Base-by-base conservation (phyloP, 1,140 invertebrate genomes). In the Hermatobates lingyangjiaoensis region DNA sequence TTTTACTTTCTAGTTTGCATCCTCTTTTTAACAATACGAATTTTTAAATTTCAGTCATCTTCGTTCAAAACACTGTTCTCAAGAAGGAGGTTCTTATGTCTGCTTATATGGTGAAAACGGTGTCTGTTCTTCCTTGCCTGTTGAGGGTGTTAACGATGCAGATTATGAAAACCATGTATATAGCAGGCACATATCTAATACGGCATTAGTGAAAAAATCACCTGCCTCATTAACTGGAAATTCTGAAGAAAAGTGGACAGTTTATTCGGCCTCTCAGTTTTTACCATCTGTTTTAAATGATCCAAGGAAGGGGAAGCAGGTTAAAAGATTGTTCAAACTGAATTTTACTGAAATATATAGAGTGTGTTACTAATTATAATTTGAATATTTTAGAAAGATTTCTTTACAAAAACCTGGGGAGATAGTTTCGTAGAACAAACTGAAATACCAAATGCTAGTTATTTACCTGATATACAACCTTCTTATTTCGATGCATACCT, bases 341-440 rank as follows among this genome's bases (percentile, higher is more conserved):
- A 24, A 50, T 51, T 42, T 14, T 20, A 10, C 21, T n/a, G 10
- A 10, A n/a, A 26, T 44, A 54, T 27, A 42, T 27, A 45, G 26
- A n/a, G 20, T 2, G 10, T 38, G 27, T 52, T 21, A 7, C 49
- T 27, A 27, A 10, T 28, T 52, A 4, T 53, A 12, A 28, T 34
- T 53, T 4, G 46, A 23, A 18, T 30, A 52, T 63, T 62, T 61
- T 67, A 66, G 70, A 70, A 68, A 59, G 88, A 93, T 63, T 91
- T 98, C 60, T 92, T 98, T 61, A 95, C 92, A 1, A 91, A 90
- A 66, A 93, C 90, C 56, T 98, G 95, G 95, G 94, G 95, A 38
- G 91, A 95, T 61, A 75, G 76, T 52, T 97, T 97, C 68, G 75
- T 93, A 5, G 90, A 94, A 54, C 81, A 80, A 58, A 66, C 71